Conservation (phyloP, 2,113 vertebrate species). For the Zapornia atra region DNA sequence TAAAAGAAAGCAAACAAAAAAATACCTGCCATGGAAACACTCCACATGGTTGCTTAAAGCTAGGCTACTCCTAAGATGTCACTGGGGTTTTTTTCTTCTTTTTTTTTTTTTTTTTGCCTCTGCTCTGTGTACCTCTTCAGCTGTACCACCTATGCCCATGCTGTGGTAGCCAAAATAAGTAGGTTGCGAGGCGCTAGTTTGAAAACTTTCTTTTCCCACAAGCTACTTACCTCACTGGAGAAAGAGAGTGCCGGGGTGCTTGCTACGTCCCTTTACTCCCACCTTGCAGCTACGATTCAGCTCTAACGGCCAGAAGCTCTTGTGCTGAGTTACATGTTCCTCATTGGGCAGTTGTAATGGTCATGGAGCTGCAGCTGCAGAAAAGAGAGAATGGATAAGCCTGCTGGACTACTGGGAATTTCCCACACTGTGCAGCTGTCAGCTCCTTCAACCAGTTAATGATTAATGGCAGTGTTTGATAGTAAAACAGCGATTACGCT, state of each 20-base stretch:
- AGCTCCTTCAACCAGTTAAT: slow-evolving; percentile 33
- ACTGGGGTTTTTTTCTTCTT: not conserved
- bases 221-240: not conserved
- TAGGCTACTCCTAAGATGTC: not conserved
- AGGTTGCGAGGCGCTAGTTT: not conserved
- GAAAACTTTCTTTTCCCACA: not conserved
- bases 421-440: not conserved
- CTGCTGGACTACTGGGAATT: not conserved
- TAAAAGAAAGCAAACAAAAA: not conserved
- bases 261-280: not conserved
- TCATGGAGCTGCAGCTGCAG: not conserved
- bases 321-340: not conserved
- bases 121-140: not conserved
- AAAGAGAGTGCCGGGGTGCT: not conserved
- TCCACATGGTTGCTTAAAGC: not conserved
- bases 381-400: not conserved
- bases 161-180: not conserved
- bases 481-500: not conserved
- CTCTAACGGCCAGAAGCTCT: not conserved
- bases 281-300: not conserved
- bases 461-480: not conserved
- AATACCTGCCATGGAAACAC: not conserved
- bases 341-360: not conserved
- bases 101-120: not conserved
- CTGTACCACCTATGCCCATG: not conserved